Evolutionary conservation across 2,797 vertebrate species (phyloP), one percentile per base, ranked within the genome.

Genomic region (Picus viridis): DNA sequence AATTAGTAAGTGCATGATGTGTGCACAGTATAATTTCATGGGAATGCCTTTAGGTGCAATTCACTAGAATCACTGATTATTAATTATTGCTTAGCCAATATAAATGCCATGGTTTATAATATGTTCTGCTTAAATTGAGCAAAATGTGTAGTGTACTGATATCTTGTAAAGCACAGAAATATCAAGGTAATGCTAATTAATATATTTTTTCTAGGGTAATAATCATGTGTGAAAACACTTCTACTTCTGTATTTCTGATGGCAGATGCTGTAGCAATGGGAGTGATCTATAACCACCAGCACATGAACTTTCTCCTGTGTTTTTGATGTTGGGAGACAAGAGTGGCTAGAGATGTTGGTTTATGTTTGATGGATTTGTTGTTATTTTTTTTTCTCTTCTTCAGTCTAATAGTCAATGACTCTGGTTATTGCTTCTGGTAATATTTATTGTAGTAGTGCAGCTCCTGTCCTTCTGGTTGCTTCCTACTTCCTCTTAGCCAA

Each of bases 81-180:
- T 92, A 94, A 90, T 92, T 94, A 90, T 51, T 89, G 20, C 69
- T 89, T 89, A 88, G 39, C 26, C 95, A 94, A 78, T 45, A 83
- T 8, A 83, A 90, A 77, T 71, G 19, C 18, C 24, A 8, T 74
- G 4, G 59, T 87, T 92, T 86, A 56, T 65, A 41, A 91, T 71
- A 71, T 71, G 26, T 86, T 93, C 47, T 62, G 4, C 49, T 73
- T 85, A 73, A 86, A 86, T 19, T 61, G 30, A 85, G 15, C 39
- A 85, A 72, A 83, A 86, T 71, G 34, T n/a, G n/a, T 69, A 53
- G 15, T 74, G 19, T 13, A 49, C 67, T 34, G 27, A 4, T 90
- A 19, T 34, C 5, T 81, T 87, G 16, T 36, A 63, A 67, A 64
- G 32, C 24, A n/a, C 7, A 56, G 19, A 67, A 92, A 86, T 69